phyloP scores from a whole-genome alignment of 2,888 invertebrate species.

The Portevinia maculata region DNA sequence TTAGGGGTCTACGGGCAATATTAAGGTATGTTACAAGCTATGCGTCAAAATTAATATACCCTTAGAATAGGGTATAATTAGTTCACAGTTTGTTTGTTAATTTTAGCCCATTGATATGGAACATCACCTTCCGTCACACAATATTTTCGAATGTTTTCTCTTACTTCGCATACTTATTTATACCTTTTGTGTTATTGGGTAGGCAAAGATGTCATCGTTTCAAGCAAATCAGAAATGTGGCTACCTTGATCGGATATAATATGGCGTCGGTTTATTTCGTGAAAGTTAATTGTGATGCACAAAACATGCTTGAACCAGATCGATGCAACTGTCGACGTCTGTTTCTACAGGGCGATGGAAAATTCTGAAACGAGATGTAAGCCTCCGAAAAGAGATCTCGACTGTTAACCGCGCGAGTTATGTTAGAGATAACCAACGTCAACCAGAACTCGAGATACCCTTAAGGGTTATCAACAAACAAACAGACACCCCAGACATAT shows the following conservation, averaged over 20 bases:
- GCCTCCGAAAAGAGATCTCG: constrained; percentile 23
- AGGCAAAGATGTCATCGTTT: constrained; percentile 9
- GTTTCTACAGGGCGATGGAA: constrained; percentile 18
- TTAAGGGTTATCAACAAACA: too few species aligned
- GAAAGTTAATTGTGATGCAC: constrained; percentile 18
- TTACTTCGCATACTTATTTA: background rate
- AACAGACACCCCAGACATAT: too few species aligned
- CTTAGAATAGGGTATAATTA: too few species aligned
- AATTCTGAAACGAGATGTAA: constrained; percentile 11
- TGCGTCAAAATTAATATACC: too few species aligned
- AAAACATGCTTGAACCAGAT: constrained; percentile 8
- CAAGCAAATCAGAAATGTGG: constrained; percentile 1
- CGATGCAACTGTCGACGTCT: constrained; percentile 18
- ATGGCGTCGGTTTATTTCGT: background rate
- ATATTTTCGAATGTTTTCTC: background rate
- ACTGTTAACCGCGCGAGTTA: constrained; percentile 7
- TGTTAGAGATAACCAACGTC: too few species aligned
- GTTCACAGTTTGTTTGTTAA: constrained; percentile 3
- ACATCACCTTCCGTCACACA: constrained; percentile 21
- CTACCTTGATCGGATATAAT: background rate
- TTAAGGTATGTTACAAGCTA: too few species aligned
- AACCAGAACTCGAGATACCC: too few species aligned
- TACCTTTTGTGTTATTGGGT: background rate
- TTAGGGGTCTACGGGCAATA: too few species aligned
- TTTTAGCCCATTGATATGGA: constrained; percentile 19